These are phyloP conservation scores for Verasper variegatus DNA, from an alignment of 2,113 vertebrate species.

Conservation along the genomic window DNA sequence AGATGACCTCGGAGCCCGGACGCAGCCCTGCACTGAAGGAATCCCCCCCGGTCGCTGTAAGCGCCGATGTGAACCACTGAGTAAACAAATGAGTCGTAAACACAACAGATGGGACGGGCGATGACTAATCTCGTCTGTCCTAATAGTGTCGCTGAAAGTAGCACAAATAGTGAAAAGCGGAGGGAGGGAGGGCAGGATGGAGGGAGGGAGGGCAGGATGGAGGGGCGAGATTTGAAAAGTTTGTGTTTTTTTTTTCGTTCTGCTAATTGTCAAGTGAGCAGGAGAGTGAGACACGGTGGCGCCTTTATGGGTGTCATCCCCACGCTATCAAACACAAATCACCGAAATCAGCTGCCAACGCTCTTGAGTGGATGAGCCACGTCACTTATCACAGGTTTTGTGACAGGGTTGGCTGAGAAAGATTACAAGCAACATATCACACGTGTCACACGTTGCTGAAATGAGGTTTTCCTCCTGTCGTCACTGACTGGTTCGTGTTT, in stretches of 20 bases:
- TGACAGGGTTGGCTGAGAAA: slow-evolving; percentile 19
- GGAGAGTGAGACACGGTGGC: slow-evolving; percentile 23
- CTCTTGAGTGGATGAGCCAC: slow-evolving; percentile 37
- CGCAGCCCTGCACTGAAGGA: slow-evolving; percentile 28
- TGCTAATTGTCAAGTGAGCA: slow-evolving; percentile 17
- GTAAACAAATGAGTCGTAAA: slow-evolving; percentile 76
- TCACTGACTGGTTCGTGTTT: slow-evolving; percentile 47
- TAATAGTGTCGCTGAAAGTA: slow-evolving; percentile 34
- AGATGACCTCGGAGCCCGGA: slow-evolving; percentile 50
- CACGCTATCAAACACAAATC: slow-evolving; percentile 50
- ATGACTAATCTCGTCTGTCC: slow-evolving; percentile 60
- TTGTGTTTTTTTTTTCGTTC: slow-evolving; percentile 19
- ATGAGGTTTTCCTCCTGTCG: slow-evolving; percentile 45
- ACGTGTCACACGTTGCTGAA: slow-evolving; percentile 23
- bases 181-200: too few species aligned
- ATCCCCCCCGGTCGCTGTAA: slow-evolving; percentile 39
- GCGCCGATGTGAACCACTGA: slow-evolving; percentile 63
- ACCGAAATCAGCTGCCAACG: slow-evolving; percentile 32
- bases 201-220: background rate
- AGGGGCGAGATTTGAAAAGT: slow-evolving; percentile 18
- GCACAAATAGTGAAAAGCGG: slow-evolving; percentile 20
- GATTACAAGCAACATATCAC: slow-evolving; percentile 52
- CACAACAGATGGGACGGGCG: slow-evolving; percentile 69
- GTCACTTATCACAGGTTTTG: slow-evolving; percentile 37
- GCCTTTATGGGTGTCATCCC: slow-evolving; percentile 36